Evolutionary conservation across 2,113 vertebrate species (phyloP).

Genomic region (Mus musculus): GRCm39 chr10:9199501-9200000

Average conservation of each 20-base stretch:
- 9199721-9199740: not conserved
- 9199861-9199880: not conserved
- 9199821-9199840: not conserved
- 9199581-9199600: not conserved
- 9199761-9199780: not conserved
- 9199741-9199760: not conserved
- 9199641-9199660: not conserved
- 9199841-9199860: not conserved
- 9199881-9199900: not conserved
- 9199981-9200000: not conserved
- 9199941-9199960: conserved; percentile 17
- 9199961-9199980: rapidly evolving
- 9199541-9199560: not conserved
- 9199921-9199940: not conserved
- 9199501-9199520: not conserved
- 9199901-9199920: conserved; percentile 16
- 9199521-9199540: not conserved
- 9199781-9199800: not conserved
- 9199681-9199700: not conserved
- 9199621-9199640: not conserved
- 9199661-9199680: not conserved
- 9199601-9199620: conserved; percentile 5
- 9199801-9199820: not conserved
- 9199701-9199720: not conserved
- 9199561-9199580: not conserved